A percentile compares a stretch with the other conserved stretches of the same genome.
phyloP scores from a whole-genome alignment of 2,888 invertebrate genomes.

The Hirtodrosophila cameraria region DNA sequence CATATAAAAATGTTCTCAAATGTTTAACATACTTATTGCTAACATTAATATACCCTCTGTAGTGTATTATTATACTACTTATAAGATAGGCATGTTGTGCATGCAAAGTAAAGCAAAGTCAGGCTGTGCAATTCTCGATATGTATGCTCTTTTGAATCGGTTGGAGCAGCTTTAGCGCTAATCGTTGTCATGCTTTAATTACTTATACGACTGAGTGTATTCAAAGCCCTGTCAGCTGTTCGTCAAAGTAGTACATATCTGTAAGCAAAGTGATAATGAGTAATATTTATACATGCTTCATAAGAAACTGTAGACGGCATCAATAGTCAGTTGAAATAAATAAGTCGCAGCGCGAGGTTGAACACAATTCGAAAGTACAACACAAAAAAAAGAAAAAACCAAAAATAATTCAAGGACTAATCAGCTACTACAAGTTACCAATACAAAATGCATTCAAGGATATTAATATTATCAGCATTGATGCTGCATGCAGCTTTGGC shows the following conservation, averaged over 20 bases:
- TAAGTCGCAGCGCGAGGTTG: constrained; percentile 37
- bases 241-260: constrained; percentile 1
- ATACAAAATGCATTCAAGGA: constrained; percentile 23
- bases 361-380: not conserved
- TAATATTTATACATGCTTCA: constrained; percentile 13
- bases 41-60: not conserved
- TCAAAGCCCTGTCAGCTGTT: constrained; percentile 2
- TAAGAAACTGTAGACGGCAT: constrained; percentile 33
- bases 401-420: constrained; percentile 13
- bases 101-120: not conserved
- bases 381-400: not conserved
- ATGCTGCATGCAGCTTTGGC: constrained; percentile 12
- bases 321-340: constrained; percentile 38
- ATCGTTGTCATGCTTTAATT: constrained; percentile 36
- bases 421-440: no score
- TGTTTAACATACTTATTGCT: not conserved
- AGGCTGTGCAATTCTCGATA: constrained; percentile 7
- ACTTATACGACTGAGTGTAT: no score
- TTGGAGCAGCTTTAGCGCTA: constrained; percentile 23
- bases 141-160: constrained; percentile 13
- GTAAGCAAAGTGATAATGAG: constrained; percentile 29
- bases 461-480: constrained; percentile 15
- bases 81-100: constrained; percentile 5
- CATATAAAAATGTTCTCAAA: no score
- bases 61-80: not conserved